Evolutionary conservation across 2,888 invertebrate genomes (phyloP).

Genomic region (Cremastobaeus sp.): DNA sequence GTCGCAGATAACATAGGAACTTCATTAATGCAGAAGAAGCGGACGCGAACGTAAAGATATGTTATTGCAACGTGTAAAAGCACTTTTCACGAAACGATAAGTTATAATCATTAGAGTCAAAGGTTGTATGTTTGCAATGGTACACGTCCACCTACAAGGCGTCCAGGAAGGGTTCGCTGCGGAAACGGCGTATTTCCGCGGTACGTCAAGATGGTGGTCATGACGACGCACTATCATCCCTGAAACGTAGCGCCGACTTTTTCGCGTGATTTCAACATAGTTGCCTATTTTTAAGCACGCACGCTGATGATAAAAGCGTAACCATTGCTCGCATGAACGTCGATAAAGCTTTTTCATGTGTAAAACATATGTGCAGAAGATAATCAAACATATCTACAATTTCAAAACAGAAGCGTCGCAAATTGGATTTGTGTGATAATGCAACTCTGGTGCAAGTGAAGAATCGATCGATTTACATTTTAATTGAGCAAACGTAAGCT

Average conservation of each 20-base stretch:
- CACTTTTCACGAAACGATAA: constrained; percentile 63
- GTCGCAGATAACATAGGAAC: constrained; percentile 49
- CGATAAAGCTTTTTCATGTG: too few species aligned
- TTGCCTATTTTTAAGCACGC: too few species aligned
- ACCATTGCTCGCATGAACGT: too few species aligned
- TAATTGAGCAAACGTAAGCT: constrained; percentile 70
- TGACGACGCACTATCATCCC: constrained; percentile 31
- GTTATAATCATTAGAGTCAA: constrained; percentile 73
- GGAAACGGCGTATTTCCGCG: constrained; percentile 52
- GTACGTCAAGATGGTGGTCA: constrained; percentile 39
- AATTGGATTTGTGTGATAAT: constrained; percentile 26
- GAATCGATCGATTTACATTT: constrained; percentile 71
- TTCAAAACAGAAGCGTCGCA: constrained; percentile 30
- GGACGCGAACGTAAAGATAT: constrained; percentile 34
- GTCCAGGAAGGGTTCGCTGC: constrained; percentile 34
- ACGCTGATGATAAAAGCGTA: too few species aligned
- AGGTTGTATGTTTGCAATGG: constrained; percentile 51
- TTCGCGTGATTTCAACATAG: neutral
- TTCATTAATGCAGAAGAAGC: constrained; percentile 45
- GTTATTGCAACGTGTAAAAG: constrained; percentile 56
- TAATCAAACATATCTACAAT: constrained; percentile 42
- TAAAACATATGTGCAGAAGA: constrained; percentile 22
- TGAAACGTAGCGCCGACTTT: constrained; percentile 29
- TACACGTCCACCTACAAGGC: constrained; percentile 55
- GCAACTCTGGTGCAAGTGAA: constrained; percentile 33